These are phyloP conservation scores for Puma concolor DNA, from an alignment of 2,113 vertebrate species.

Conservation along the genomic window DNA sequence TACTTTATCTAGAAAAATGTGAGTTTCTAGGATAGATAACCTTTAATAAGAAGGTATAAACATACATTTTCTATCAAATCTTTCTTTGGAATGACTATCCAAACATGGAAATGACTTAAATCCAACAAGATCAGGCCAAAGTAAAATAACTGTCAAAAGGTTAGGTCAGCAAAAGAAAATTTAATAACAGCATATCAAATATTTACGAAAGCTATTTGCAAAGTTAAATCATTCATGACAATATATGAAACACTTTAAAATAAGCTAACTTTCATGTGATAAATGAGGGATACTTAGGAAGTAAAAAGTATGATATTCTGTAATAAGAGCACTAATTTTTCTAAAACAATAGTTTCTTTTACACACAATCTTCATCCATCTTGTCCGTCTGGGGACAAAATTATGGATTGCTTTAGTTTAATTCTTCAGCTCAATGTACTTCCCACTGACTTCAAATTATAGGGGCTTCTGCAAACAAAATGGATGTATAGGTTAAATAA, in stretches of 20 bases:
- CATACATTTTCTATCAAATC: constrained; percentile 62
- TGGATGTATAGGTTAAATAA: background rate
- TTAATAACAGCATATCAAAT: constrained; percentile 80
- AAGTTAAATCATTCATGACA: constrained; percentile 82
- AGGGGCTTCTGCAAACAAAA: background rate
- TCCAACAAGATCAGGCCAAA: constrained; percentile 67
- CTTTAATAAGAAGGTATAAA: constrained; percentile 78
- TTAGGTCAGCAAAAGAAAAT: constrained; percentile 79
- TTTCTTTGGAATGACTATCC: constrained; percentile 66
- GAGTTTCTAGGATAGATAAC: constrained; percentile 77
- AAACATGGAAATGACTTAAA: constrained; percentile 73
- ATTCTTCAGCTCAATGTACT: background rate
- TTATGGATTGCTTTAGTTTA: background rate
- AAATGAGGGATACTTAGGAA: constrained; percentile 59
- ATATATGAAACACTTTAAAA: constrained; percentile 73
- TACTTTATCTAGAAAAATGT: constrained; percentile 70
- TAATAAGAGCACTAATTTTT: constrained; percentile 61
- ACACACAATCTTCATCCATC: constrained; percentile 8
- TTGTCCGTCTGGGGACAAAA: constrained; percentile 11
- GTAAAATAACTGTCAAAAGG: constrained; percentile 79
- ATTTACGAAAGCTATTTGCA: constrained; percentile 77
- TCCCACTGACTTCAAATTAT: constrained; percentile 9
- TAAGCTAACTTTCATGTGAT: constrained; percentile 58
- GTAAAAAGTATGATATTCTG: constrained; percentile 39
- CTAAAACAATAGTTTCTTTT: constrained; percentile 45